Evolutionary conservation across 2,888 invertebrate species (phyloP).

Genomic region (Rotaria socialis): DNA sequence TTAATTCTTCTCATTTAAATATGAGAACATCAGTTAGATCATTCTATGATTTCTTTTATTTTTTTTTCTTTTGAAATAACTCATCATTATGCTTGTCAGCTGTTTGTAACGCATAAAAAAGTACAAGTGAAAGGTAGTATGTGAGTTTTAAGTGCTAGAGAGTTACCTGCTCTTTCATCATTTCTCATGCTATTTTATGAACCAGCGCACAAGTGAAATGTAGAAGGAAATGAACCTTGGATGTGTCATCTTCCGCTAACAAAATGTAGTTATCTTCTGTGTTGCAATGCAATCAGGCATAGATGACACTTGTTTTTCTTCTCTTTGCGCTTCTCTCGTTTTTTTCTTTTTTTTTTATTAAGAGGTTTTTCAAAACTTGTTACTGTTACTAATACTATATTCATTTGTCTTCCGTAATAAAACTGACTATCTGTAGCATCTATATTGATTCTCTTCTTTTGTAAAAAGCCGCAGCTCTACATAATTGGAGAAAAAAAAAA

Average conservation of each 20-base stretch:
- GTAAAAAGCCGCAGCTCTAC: not conserved
- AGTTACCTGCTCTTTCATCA: not conserved
- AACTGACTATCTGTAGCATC: not conserved
- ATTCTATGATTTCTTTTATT: not conserved
- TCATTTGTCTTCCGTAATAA: not conserved
- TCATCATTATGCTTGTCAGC: not conserved
- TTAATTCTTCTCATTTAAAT: not conserved
- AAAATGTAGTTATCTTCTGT: not conserved
- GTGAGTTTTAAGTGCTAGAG: not conserved
- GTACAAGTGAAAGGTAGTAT: not conserved
- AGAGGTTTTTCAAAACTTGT: not conserved
- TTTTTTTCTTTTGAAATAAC: not conserved
- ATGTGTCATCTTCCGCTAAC: slow-evolving; percentile 4
- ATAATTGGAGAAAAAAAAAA: not conserved
- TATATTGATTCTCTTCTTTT: not conserved
- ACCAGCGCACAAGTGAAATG: not conserved
- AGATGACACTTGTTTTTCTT: not conserved
- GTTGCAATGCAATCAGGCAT: not conserved
- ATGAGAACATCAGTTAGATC: not conserved
- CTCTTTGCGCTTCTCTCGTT: not conserved
- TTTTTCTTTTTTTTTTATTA: not conserved
- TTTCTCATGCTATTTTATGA: not conserved
- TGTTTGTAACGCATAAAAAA: not conserved
- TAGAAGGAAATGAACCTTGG: slow-evolving; percentile 12
- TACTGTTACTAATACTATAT: not conserved